Conservation (phyloP, 2,113 vertebrate genomes). For the Perccottus glenii region DNA sequence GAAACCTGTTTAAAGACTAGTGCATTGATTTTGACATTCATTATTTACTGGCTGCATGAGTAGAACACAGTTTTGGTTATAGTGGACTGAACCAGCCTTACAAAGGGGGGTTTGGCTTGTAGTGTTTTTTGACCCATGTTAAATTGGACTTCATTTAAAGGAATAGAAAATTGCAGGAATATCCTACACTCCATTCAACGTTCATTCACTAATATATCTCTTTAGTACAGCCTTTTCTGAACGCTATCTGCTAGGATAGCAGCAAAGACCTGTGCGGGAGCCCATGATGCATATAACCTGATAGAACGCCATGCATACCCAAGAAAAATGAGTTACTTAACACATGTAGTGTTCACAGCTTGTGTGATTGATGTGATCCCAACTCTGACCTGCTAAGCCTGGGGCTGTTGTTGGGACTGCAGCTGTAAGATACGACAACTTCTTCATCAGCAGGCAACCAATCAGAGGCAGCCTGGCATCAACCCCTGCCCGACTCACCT, state of each 20-base stretch:
- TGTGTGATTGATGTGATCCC: constrained; percentile 64
- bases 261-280: constrained; percentile 45
- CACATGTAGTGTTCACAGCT: constrained; percentile 28
- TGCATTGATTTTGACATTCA: too few species aligned
- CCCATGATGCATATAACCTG: constrained; percentile 41
- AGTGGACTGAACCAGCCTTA: too few species aligned
- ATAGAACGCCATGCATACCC: constrained; percentile 34
- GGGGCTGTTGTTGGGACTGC: constrained; percentile 46
- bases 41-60: too few species aligned
- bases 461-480: constrained; percentile 45
- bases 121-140: too few species aligned
- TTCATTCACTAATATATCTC: too few species aligned
- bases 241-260: constrained; percentile 14
- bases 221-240: too few species aligned
- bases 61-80: too few species aligned
- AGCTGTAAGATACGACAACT: constrained; percentile 48
- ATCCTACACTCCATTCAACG: too few species aligned
- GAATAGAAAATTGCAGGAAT: too few species aligned
- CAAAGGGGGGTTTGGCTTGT: too few species aligned
- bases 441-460: constrained; percentile 56
- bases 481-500: constrained; percentile 43
- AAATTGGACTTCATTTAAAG: too few species aligned
- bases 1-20: too few species aligned
- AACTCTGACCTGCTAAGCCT: constrained; percentile 54
- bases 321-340: constrained; percentile 64